Evolutionary conservation across 2,888 invertebrate species (phyloP).

Genomic region (Hoplodrina blanda): DNA sequence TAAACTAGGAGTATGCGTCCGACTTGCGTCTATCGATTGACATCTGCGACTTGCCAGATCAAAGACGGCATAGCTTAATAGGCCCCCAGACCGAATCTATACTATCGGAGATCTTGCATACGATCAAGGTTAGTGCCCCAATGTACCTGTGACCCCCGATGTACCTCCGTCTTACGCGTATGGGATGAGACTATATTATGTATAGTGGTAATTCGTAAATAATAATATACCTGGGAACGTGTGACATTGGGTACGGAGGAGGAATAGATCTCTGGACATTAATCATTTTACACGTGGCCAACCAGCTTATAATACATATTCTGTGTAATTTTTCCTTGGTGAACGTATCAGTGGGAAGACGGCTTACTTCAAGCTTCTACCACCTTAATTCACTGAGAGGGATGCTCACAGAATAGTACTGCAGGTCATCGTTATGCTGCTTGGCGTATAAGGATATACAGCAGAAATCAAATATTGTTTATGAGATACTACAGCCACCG

Average conservation of each 20-base stretch:
- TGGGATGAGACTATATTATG: slow-evolving; percentile 21
- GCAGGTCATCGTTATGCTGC: no score
- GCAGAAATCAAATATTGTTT: not conserved
- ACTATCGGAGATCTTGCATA: slow-evolving; percentile 74
- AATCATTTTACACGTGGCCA: not conserved
- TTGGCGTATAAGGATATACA: not conserved
- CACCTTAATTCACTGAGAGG: no score
- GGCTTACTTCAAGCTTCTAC: not conserved
- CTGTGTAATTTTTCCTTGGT: no score
- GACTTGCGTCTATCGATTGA: slow-evolving; percentile 67
- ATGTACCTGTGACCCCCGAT: slow-evolving; percentile 73
- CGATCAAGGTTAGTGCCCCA: slow-evolving; percentile 74
- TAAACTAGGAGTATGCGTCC: slow-evolving; percentile 72
- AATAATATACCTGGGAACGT: slow-evolving; percentile 21
- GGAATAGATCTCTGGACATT: slow-evolving; percentile 4
- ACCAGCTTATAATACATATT: no score
- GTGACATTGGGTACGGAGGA: slow-evolving; percentile 7
- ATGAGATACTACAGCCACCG: not conserved
- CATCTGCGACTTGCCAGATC: slow-evolving; percentile 73
- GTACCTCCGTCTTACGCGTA: slow-evolving; percentile 59
- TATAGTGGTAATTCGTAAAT: slow-evolving; percentile 28
- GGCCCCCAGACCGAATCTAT: slow-evolving; percentile 69
- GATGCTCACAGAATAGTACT: no score
- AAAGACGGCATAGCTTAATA: slow-evolving; percentile 80
- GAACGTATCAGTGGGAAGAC: not conserved